Base-by-base conservation (phyloP, 2,113 vertebrate genomes). In the Scomber scombrus region DNA sequence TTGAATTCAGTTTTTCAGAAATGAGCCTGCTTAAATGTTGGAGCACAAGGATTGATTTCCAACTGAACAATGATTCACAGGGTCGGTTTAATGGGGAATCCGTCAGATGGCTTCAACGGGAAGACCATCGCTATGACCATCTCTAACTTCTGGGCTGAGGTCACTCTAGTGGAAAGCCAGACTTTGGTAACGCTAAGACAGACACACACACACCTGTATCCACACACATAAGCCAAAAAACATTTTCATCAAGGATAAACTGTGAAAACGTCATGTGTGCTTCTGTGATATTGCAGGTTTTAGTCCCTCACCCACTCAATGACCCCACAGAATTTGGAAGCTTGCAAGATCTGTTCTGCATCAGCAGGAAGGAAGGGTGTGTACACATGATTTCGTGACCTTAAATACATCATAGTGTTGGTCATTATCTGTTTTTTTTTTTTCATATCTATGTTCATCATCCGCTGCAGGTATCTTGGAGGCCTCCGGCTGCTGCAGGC, bases 111-210 rank as follows among this genome's bases (percentile, higher is more conserved):
- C 40, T 96, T 96, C 74, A 84, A 96, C 14, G 96, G 96, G 11
- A 96, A 96, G 91, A 96, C 96, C 52, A 96, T 96, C 3, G 95
- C 95, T 4, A 95, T 96, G 95, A 93, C 85, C 9, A 95, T 96
- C 84, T 92, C 93, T 5, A 96, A 96, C 89, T 96, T 96, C 89
- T 96, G 96, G 95, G 96, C 96, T 0, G 96, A 96, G 71, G 96
- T 96, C 66, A 96, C 93, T 0, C 91, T 96, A 10, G 78, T 92
- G 50, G 94, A 96, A 82, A 96, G 95, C 74, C 92, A 95, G 60
- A 91, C 91, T 78, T 78, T 96, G 94, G 96, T 96, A 93, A 88
- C 9, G 15, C 10, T 55, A 56, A 57, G 14, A 57, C 45, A 49
- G 11, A 57, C 55, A 62, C 57, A 74, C 54, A 52, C 18, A 57